Evolutionary conservation across 2,888 invertebrate species (phyloP), one percentile per base, ranked within the genome.

Genomic region (Tyria jacobaeae): DNA sequence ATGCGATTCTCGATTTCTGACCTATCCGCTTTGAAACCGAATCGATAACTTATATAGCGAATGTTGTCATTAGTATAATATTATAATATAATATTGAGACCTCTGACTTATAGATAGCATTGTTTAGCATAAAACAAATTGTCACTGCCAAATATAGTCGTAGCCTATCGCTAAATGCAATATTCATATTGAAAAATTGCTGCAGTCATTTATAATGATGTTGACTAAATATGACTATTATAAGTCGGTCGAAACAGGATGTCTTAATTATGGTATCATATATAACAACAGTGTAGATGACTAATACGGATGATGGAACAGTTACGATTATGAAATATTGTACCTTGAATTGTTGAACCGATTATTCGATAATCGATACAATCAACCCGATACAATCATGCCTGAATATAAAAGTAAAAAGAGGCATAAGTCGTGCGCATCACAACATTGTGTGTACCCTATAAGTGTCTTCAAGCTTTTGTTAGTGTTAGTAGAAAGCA

Each of bases 21-120:
- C 48, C 35, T 21, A 48, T 53, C 37, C 35, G 37, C 44, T 60
- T 55, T 49, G 41, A 49, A 50, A 15, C 50, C 50, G 25, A 60
- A 60, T 54, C 37, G 41, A 55, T 54, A 54, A 34, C 60, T 27
- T n/a, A 9, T 27, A 49, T 24, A 39, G n/a, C 37, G 39, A 60
- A 55, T 49, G 54, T 17, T 60, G 55, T 55, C 60, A 55, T 60
- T 55, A 50, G 55, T 60, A 55, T 55, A 34, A 54, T 44, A 31
- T 31, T 54, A 24, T 25, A 53, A 35, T 49, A 10, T 24, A 47
- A 2, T 31, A n/a, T 54, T 39, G 10, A 31, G 17, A 53, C 17
- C 25, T 31, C 37, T 49, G 37, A 54, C 39, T 39, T 27, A 17
- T 14, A 48, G 59, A 59, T 60, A 60, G 48, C 17, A 60, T 60